These are phyloP conservation scores for Pyralis farinalis DNA, from an alignment of 2,888 invertebrate genomes.

Conservation along the genomic window DNA sequence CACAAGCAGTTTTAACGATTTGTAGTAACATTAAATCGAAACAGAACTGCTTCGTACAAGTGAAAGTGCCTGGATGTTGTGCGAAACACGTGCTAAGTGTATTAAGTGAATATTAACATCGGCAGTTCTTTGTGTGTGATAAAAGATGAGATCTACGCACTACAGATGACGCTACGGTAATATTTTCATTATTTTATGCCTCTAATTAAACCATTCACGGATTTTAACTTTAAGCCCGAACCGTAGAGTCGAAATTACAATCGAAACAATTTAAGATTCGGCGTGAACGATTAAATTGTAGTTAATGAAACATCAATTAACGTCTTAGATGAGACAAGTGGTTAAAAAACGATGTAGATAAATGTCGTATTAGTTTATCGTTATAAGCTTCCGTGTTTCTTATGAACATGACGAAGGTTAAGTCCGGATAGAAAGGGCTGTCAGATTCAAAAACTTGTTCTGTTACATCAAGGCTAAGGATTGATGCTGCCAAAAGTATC, in stretches of 20 bases:
- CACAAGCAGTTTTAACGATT: conserved; percentile 50
- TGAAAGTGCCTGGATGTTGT: conserved; percentile 60
- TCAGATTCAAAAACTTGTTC: conserved; percentile 13
- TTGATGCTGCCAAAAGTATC: no score
- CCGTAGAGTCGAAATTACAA: no score
- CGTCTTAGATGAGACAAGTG: conserved; percentile 8
- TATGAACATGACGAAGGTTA: conserved; percentile 33
- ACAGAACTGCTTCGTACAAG: conserved; percentile 52
- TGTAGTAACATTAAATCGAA: conserved; percentile 27
- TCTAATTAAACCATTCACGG: no score
- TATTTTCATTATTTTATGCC: no score
- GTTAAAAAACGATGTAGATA: conserved; percentile 18
- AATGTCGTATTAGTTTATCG: conserved; percentile 8
- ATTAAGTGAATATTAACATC: conserved; percentile 9
- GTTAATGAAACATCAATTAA: not conserved
- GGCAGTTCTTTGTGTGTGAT: conserved; percentile 1
- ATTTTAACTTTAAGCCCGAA: no score
- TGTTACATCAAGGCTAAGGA: conserved; percentile 10
- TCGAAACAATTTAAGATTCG: no score
- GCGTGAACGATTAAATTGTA: conserved; percentile 1
- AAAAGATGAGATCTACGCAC: not conserved
- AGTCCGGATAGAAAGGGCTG: conserved; percentile 34
- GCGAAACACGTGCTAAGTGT: conserved; percentile 37
- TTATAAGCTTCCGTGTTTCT: conserved; percentile 24
- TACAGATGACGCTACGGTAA: no score